Percentiles rank a stretch among this genome's conserved stretches.
Evolutionary conservation across 2,797 vertebrate species (phyloP).

Genomic region (Cyprinella venusta): DNA sequence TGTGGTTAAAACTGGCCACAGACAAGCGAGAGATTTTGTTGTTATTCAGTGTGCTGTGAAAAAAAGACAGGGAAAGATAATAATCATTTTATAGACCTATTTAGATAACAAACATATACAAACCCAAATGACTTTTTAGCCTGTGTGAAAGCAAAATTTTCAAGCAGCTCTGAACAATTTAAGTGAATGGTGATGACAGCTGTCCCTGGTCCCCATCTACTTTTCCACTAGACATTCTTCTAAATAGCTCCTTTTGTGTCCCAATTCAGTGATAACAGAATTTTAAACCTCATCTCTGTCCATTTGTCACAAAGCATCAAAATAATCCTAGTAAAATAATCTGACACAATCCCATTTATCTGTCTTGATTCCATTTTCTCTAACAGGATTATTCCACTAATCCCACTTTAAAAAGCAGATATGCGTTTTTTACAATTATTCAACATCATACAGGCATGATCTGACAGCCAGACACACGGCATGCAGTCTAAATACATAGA

Average conservation of each 20-base stretch:
- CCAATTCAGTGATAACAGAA: neutral
- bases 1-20: conserved; percentile 99
- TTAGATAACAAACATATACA: neutral
- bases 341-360: conserved; percentile 51
- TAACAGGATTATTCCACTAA: conserved; percentile 54
- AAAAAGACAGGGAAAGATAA: conserved; percentile 6
- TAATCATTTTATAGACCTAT: neutral
- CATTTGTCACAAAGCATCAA: conserved; percentile 23
- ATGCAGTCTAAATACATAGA: neutral
- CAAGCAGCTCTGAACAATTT: neutral
- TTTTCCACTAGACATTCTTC: neutral
- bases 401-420: conserved; percentile 44
- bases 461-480: neutral
- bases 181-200: neutral
- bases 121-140: neutral
- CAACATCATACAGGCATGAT: neutral
- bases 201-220: neutral
- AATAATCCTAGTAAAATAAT: conserved; percentile 47
- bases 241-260: neutral
- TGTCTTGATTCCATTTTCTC: conserved; percentile 32
- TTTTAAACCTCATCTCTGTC: neutral
- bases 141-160: neutral
- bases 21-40: conserved; percentile 97
- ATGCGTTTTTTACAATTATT: conserved; percentile 13
- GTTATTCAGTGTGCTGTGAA: conserved; percentile 95